Evolutionary conservation across 2,113 vertebrate genomes (phyloP), one percentile per base, ranked within the genome.

Genomic region (Castor canadensis): DNA sequence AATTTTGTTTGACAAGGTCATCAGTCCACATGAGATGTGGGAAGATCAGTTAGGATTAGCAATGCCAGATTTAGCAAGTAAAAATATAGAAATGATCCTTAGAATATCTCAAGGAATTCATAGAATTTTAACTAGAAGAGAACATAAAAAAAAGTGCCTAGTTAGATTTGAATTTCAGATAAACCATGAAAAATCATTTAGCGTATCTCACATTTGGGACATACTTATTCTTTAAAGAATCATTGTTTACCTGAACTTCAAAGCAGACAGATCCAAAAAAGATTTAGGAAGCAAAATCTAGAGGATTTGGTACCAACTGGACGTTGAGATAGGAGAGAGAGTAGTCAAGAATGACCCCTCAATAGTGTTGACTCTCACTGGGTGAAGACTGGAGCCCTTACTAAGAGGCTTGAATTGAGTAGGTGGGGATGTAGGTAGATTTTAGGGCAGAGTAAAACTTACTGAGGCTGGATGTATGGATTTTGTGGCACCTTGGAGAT

Each of bases 101-200:
- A 71, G 90, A 92, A 89, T 9, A 62, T 75, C 76, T 77, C 47
- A 71, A 76, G 62, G 54, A 90, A 86, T 80, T 92, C 62, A 77
- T 76, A 82, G 71, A 87, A 94, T 90, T 83, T 90, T 90, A 93
- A 72, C 40, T 66, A 92, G 67, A 90, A 89, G 92, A 82, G 35
- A 76, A 66, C 30, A 71, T 71, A 64, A 75, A 47, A 82, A 71
- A 82, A 71, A n/a, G 45, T 67, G 64, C 12, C 19, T 24, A 89
- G 52, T 83, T 91, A 77, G 9, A 8, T 56, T 79, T 84, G 84
- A 72, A 89, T 94, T 88, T 88, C 62, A 92, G 69, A 56, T 64
- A 87, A 90, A 54, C 8, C 52, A 40, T 24, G 26, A 88, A 66
- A 62, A 71, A 45, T 82, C 91, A 45, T 82, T 62, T 86, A 45